phyloP scores from a whole-genome alignment of 2,888 invertebrate genomes.

The Acrobasis consociella region DNA sequence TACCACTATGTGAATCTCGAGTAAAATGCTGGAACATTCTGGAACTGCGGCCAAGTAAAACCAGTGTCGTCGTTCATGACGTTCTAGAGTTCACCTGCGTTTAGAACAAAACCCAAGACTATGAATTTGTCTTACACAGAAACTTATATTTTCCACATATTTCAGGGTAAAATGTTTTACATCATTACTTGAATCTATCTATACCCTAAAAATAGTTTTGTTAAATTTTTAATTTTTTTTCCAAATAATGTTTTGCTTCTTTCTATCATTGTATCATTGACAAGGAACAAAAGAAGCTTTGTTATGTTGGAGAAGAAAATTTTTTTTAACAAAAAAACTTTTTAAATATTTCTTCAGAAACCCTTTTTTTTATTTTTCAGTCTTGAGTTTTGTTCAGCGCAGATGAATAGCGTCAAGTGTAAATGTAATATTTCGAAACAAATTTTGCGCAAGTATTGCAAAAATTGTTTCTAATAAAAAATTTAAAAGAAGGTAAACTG shows the following conservation, averaged over 20 bases:
- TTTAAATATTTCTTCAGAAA: no score
- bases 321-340: no score
- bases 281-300: constrained; percentile 12
- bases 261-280: background rate
- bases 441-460: constrained; percentile 16
- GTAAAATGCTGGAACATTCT: constrained; percentile 33
- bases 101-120: constrained; percentile 69
- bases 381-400: constrained; percentile 20
- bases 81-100: constrained; percentile 55
- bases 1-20: constrained; percentile 33
- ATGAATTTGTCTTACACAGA: constrained; percentile 36
- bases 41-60: constrained; percentile 60
- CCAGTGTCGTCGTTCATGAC: constrained; percentile 38
- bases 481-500: background rate
- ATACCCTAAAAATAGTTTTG: background rate
- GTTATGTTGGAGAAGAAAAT: no score
- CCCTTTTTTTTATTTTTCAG: constrained; percentile 13
- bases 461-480: constrained; percentile 22
- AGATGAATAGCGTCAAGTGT: background rate
- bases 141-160: no score
- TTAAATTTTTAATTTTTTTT: background rate
- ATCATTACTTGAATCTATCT: no score
- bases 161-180: no score
- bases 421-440: constrained; percentile 5
- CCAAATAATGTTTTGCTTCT: background rate